phyloP scores from a whole-genome alignment of 2,888 invertebrate genomes.

The Acrobasis suavella region DNA sequence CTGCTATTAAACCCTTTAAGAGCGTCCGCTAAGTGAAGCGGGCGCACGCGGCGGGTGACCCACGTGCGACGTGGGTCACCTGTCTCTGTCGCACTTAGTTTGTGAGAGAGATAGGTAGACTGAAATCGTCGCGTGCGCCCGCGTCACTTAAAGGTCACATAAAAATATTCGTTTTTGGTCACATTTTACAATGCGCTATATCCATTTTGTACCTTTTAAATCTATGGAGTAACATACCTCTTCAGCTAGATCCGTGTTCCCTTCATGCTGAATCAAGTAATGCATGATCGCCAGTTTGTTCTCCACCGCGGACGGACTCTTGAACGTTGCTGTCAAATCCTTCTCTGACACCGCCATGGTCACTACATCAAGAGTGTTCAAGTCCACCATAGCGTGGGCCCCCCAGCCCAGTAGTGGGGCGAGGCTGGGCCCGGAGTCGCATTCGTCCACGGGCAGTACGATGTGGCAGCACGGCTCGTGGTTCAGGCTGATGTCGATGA shows the following conservation, averaged over 20 bases:
- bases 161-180: no score
- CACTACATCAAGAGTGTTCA: slow-evolving; percentile 88
- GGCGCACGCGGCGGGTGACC: no score
- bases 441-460: slow-evolving; percentile 84
- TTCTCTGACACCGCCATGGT: slow-evolving; percentile 85
- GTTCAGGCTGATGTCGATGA: slow-evolving; percentile 91
- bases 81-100: no score
- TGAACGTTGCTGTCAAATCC: slow-evolving; percentile 86
- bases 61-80: no score
- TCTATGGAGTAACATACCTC: no score
- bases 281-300: slow-evolving; percentile 91
- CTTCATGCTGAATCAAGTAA: slow-evolving; percentile 89
- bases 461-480: slow-evolving; percentile 94
- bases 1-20: no score
- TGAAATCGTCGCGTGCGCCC: no score
- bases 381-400: slow-evolving; percentile 82
- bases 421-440: slow-evolving; percentile 83
- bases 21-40: no score
- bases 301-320: slow-evolving; percentile 85
- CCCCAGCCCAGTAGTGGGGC: slow-evolving; percentile 85
- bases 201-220: no score
- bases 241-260: slow-evolving; percentile 88
- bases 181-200: no score
- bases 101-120: no score
- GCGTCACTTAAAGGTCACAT: no score